phyloP scores from a whole-genome alignment of 2,888 invertebrate species.

The Diarsia brunnea region DNA sequence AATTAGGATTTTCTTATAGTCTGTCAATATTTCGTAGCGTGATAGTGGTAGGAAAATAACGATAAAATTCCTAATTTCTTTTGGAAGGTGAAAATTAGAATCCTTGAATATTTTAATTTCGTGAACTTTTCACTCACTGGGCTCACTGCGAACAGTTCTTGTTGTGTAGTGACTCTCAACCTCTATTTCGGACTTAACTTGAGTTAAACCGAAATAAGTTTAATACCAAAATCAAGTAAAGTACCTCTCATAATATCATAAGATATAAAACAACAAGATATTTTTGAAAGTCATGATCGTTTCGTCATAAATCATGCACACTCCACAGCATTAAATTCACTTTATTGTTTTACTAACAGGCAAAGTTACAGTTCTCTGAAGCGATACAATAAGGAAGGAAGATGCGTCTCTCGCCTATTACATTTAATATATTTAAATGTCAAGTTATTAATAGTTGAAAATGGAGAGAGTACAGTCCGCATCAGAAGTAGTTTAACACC shows the following conservation, averaged over 20 bases:
- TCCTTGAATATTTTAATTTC: not conserved
- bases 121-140: not conserved
- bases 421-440: slow-evolving; percentile 47
- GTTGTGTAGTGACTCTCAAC: not conserved
- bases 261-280: no score
- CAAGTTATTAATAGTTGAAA: slow-evolving; percentile 46
- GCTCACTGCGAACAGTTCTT: not conserved
- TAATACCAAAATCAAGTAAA: not conserved
- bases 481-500: no score
- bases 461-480: not conserved
- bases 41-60: not conserved
- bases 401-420: not conserved
- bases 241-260: no score
- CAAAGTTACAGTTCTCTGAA: slow-evolving; percentile 11
- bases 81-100: not conserved
- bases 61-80: slow-evolving; percentile 15
- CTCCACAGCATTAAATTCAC: not conserved
- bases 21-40: not conserved
- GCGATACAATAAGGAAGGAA: slow-evolving; percentile 1
- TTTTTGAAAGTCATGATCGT: not conserved
- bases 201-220: not conserved
- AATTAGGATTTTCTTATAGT: not conserved
- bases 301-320: not conserved
- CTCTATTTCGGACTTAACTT: not conserved
- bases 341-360: not conserved